Evolutionary conservation across 2,888 invertebrate species (phyloP).

Genomic region (Lasioglossum malachurum): DNA sequence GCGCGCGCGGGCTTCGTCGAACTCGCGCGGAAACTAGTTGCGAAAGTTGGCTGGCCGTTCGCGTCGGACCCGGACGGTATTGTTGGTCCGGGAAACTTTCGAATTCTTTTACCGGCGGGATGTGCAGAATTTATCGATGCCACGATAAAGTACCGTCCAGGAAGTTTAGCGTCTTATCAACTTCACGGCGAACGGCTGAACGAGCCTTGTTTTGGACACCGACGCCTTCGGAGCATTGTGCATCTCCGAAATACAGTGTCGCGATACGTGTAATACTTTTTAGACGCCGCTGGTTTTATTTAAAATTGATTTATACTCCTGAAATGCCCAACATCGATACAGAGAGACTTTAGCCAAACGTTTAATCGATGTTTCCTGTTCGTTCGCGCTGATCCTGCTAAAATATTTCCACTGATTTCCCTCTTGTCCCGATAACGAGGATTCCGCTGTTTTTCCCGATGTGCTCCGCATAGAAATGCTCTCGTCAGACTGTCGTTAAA

Average conservation of each 20-base stretch:
- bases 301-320: neutral
- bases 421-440: conserved; percentile 32
- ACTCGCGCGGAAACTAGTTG: conserved; percentile 62
- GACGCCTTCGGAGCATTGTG: neutral
- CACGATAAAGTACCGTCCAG: conserved; percentile 61
- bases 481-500: conserved; percentile 21
- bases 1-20: neutral
- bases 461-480: conserved; percentile 34
- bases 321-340: neutral
- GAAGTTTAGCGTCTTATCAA: conserved; percentile 64
- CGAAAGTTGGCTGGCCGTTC: conserved; percentile 44
- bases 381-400: conserved; percentile 31
- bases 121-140: conserved; percentile 71
- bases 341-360: neutral
- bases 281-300: neutral
- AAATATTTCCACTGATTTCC: conserved; percentile 43
- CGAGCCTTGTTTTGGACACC: neutral
- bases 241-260: neutral
- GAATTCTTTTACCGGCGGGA: conserved; percentile 63
- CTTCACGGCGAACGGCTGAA: conserved; percentile 40
- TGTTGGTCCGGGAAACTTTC: conserved; percentile 60
- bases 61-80: conserved; percentile 50
- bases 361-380: conserved; percentile 22
- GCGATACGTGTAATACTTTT: neutral
- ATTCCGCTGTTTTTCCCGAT: conserved; percentile 25